A percentile compares a stretch with the other conserved stretches of the same genome.
Evolutionary conservation across 2,113 vertebrate species (phyloP).

Genomic region (Catagonus wagneri): DNA sequence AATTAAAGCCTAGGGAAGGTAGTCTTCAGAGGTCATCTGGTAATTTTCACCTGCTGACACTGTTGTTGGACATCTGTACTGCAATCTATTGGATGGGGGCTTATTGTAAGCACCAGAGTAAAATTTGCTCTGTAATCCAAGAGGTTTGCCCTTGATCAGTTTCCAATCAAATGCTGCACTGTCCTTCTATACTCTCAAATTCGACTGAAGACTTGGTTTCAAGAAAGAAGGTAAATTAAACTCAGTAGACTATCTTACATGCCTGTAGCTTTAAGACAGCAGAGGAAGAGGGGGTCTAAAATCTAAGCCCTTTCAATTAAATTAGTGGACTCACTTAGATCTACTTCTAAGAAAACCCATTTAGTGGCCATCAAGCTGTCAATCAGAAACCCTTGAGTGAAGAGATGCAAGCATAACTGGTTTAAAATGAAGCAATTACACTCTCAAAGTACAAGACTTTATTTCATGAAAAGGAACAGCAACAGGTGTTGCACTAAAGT

Average conservation of each 20-base stretch:
- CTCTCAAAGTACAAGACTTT: constrained; percentile 23
- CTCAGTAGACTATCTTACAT: neutral
- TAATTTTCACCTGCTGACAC: neutral
- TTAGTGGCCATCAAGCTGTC: constrained; percentile 72
- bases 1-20: neutral
- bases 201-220: constrained; percentile 47
- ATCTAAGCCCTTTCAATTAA: constrained; percentile 71
- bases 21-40: neutral
- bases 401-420: constrained; percentile 15
- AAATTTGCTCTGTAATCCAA: constrained; percentile 13
- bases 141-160: neutral
- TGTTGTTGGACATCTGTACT: neutral
- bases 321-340: constrained; percentile 48
- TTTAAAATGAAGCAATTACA: constrained; percentile 63
- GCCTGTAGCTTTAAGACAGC: constrained; percentile 12
- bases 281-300: constrained; percentile 65
- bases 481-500: neutral
- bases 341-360: constrained; percentile 48
- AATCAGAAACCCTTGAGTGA: constrained; percentile 33
- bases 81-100: neutral
- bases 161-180: constrained; percentile 34
- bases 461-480: constrained; percentile 25
- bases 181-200: constrained; percentile 2
- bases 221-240: constrained; percentile 63
- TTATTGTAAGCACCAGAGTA: neutral